These are phyloP conservation scores for Pseudomyrmex concolor DNA, from an alignment of 1,140 invertebrate species.

Conservation along the genomic window DNA sequence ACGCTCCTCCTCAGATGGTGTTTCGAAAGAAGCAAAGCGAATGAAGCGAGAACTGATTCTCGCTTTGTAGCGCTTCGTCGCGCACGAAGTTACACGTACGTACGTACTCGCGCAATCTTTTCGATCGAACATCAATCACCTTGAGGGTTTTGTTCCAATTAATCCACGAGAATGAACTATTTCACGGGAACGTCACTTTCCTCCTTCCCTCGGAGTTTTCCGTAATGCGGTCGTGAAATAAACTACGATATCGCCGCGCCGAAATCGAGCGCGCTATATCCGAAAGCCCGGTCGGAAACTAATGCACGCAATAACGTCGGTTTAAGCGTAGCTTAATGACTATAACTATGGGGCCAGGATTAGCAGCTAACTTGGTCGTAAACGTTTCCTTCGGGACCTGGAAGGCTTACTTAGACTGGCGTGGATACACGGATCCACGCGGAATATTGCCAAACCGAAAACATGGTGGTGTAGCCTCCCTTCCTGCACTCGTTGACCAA, in stretches of 20 bases:
- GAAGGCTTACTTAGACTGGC: constrained; percentile 50
- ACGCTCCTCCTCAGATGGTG: background rate
- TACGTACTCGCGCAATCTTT: constrained; percentile 5
- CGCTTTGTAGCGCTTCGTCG: constrained; percentile 10
- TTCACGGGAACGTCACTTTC: no score
- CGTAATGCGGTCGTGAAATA: constrained; percentile 34
- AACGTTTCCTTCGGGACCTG: constrained; percentile 77
- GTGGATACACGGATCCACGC: constrained; percentile 45
- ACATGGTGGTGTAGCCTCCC: background rate
- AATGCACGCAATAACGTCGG: constrained; percentile 74
- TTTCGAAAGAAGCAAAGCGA: constrained; percentile 8
- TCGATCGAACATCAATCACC: background rate
- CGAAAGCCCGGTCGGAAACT: constrained; percentile 68
- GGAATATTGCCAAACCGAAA: constrained; percentile 66
- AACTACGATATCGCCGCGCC: constrained; percentile 50
- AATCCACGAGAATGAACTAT: no score
- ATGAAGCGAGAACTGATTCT: constrained; percentile 17
- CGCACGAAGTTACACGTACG: background rate
- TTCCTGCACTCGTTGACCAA: constrained; percentile 51
- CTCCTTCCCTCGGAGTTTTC: background rate
- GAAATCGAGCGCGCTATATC: constrained; percentile 37
- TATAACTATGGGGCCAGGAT: constrained; percentile 74
- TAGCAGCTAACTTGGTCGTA: constrained; percentile 79
- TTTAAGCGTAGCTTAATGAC: constrained; percentile 77
- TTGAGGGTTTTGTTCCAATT: no score